Conservation (phyloP, 2,113 vertebrate genomes). For the Python bivittatus region DNA sequence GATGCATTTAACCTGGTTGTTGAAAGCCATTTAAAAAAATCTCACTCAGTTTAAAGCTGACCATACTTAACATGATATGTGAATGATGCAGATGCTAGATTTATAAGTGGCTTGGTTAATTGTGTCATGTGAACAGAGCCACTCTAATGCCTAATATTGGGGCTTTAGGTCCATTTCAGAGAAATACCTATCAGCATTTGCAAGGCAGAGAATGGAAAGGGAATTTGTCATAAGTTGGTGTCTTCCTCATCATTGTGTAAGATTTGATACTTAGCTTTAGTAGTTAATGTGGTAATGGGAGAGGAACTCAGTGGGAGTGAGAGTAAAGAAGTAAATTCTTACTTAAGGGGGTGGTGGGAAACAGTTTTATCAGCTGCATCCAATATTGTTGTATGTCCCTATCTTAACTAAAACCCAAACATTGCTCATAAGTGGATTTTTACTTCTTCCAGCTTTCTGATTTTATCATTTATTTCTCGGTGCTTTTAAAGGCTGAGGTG, state of each 20-base stretch:
- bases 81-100: neutral
- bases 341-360: no score
- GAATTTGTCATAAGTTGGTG: no score
- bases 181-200: neutral
- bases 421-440: neutral
- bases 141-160: neutral
- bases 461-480: neutral
- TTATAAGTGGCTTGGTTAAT: neutral
- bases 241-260: neutral
- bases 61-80: neutral
- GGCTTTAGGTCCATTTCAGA: neutral
- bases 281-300: no score
- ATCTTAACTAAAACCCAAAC: no score
- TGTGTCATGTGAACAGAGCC: neutral
- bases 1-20: neutral
- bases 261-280: neutral
- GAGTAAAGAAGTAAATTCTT: neutral
- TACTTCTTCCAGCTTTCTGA: neutral
- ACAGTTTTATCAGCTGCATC: neutral
- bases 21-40: neutral
- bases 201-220: no score
- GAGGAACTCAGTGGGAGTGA: neutral
- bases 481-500: neutral
- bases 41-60: neutral
- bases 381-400: no score